Percentiles rank a stretch among this genome's conserved stretches.
Conservation (phyloP, 2,113 vertebrate species). For the Burhinus bistriatus region DNA sequence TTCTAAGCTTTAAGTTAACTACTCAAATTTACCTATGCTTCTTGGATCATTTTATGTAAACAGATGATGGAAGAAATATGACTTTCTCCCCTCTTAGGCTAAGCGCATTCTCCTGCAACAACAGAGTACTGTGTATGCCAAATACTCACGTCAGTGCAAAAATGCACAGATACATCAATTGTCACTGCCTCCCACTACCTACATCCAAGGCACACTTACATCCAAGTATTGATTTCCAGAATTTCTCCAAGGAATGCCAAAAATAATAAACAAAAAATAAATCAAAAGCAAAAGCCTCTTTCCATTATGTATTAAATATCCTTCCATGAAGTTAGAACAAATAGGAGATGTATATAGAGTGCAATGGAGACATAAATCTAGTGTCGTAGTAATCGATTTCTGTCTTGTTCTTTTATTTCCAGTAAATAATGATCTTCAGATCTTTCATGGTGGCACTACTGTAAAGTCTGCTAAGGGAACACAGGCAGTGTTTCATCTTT, state of each 20-base stretch:
- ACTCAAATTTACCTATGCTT: background rate
- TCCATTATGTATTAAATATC: slow-evolving; percentile 80
- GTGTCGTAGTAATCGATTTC: slow-evolving; percentile 73
- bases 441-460: slow-evolving; percentile 69
- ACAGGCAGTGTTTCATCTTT: slow-evolving; percentile 46
- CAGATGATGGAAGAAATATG: background rate
- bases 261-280: slow-evolving; percentile 80
- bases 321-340: slow-evolving; percentile 78
- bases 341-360: slow-evolving; percentile 77
- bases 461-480: slow-evolving; percentile 58
- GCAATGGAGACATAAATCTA: slow-evolving; percentile 79
- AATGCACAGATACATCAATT: slow-evolving; percentile 8
- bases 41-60: background rate
- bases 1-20: background rate
- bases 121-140: background rate
- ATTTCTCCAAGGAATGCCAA: slow-evolving; percentile 74
- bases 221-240: slow-evolving; percentile 72
- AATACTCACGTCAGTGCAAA: background rate
- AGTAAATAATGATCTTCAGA: slow-evolving; percentile 80
- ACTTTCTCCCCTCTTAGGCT: background rate
- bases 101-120: background rate
- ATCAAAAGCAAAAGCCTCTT: slow-evolving; percentile 74
- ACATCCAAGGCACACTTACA: slow-evolving; percentile 19
- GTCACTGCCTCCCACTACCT: background rate
- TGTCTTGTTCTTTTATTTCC: slow-evolving; percentile 80